phyloP scores from a whole-genome alignment of 2,888 invertebrate genomes.

The Adineta ricciae region DNA sequence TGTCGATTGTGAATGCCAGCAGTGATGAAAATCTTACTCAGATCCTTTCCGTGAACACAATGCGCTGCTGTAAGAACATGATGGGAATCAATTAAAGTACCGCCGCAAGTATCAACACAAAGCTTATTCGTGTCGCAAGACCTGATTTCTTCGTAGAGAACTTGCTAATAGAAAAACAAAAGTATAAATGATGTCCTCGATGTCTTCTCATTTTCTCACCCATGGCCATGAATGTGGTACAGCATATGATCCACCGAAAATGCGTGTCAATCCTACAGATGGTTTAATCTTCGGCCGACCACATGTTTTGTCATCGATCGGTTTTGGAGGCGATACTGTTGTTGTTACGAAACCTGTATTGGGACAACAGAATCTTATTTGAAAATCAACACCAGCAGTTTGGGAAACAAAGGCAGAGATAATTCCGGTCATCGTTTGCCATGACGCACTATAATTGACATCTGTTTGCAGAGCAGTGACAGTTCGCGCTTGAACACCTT shows the following conservation, averaged over 20 bases:
- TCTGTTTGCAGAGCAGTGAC: background rate
- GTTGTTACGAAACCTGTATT: background rate
- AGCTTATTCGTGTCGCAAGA: background rate
- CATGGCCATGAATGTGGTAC: conserved; percentile 16
- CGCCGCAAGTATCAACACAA: background rate
- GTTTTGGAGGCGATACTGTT: background rate
- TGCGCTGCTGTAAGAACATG: conserved; percentile 14
- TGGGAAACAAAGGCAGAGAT: background rate
- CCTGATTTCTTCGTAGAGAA: background rate
- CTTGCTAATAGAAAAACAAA: background rate
- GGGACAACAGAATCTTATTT: background rate
- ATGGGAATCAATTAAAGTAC: background rate
- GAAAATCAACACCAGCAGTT: background rate
- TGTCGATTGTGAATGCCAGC: background rate
- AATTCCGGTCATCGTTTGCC: background rate
- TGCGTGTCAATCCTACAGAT: background rate
- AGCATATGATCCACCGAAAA: conserved; percentile 10
- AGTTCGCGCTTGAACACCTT: background rate
- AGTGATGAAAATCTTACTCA: background rate
- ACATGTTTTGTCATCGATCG: background rate
- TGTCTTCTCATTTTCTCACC: background rate
- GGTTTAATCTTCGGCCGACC: background rate
- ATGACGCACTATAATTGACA: background rate
- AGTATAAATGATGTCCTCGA: too few species aligned
- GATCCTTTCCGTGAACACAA: background rate